Evolutionary conservation across 2,113 vertebrate genomes (phyloP), one percentile per base, ranked within the genome.

Genomic region (Illadopsis cleaveri): DNA sequence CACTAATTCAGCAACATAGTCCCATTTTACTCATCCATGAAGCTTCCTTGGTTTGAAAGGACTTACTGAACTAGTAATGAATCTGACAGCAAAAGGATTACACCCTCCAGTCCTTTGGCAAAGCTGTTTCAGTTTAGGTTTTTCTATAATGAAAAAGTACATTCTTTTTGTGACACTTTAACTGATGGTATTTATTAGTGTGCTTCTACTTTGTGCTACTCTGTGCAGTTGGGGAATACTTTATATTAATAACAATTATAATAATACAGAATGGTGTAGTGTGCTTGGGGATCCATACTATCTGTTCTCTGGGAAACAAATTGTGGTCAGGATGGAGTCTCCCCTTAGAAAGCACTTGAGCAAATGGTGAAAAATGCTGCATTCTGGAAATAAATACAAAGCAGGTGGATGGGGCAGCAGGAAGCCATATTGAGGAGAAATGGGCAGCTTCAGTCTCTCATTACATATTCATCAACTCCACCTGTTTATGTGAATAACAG

Each of bases 351-450:
- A 69, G 17, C 30, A 64, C 62, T 47, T 72, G 60, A 93, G 66
- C 86, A 86, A 93, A 84, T 21, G 16, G 71, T 51, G 54, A 90
- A 87, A 93, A 95, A 50, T 27, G 30, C 25, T 48, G 40, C 47
- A 72, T 95, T 77, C 88, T 90, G 96, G 94, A 95, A 89, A 35
- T 51, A 69, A 80, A 70, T 66, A 77, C 66, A 28, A 84, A 95
- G 56, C 93, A 93, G 94, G 95, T 95, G 96, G 85, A 92, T 4
- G 0, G 33, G 44, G 83, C 95, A 90, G 77, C 50, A 61, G 93
- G 86, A 93, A 48, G 24, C 47, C 48, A 51, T 84, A 86, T 69
- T 76, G 76, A 95, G 82, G 53, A 96, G 79, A 93, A 93, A 96
- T 92, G 72, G 93, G 38, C 72, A 93, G 64, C 86, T 93, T 96